Evolutionary conservation across 2,888 invertebrate genomes (phyloP), one percentile per base, ranked within the genome.

Genomic region (Pherbina coryleti): DNA sequence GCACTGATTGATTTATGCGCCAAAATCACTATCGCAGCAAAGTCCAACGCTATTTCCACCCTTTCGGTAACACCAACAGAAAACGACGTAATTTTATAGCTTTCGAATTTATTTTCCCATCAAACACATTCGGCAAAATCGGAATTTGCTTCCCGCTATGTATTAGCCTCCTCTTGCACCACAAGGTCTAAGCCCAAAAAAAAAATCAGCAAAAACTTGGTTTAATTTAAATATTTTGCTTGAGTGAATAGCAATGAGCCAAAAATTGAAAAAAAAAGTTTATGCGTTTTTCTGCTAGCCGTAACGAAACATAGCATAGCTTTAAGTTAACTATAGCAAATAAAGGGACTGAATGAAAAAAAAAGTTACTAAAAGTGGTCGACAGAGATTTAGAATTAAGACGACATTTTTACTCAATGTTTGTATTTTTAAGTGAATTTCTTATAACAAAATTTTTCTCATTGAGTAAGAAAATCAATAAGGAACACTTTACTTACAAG

Each of bases 151-250:
- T 71, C 25, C 70, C 69, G n/a, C 69, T 69, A 28, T n/a, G 51
- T 49, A 25, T 14, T 22, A 37, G 37, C 31, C 7, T 49, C 49
- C 28, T 17, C 49, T 22, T 14, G 22, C 28, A 9, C 64, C 28
- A 28, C 7, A 14, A 11, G 7, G 51, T 44, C 44, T 44, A 44
- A 44, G 14, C 44, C 14, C 11, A 37, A 37, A 22, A 57, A n/a
- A 19, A 60, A 55, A 55, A 34, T 34, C 55, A 28, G 71, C 34
- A 31, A 31, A 44, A 72, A 57, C 28, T 60, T 37, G 72, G 34
- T 72, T 72, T 72, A 72, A 72, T 72, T 72, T 72, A 72, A 72
- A 72, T 72, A 72, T 57, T 72, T 72, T 60, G 57, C 57, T 72
- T 44, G 55, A 60, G 19, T 44, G 72, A 72, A 57, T 44, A 22